Conservation (phyloP, 2,888 invertebrate species). For the Meteorus colon region DNA sequence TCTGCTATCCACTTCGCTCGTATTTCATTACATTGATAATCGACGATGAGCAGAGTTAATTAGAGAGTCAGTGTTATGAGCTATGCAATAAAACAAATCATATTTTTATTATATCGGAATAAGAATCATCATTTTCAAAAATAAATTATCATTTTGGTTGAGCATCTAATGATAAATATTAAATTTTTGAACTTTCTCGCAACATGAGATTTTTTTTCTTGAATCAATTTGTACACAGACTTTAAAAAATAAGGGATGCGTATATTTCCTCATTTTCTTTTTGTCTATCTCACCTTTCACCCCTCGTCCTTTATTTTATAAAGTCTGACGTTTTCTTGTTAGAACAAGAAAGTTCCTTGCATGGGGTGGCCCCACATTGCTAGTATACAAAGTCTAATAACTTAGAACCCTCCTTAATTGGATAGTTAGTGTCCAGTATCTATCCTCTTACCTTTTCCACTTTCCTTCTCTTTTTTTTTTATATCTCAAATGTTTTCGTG, state of each 20-base stretch:
- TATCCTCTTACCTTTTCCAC: constrained; percentile 34
- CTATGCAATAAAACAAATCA: no score
- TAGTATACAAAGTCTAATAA: constrained; percentile 56
- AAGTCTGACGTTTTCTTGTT: constrained; percentile 33
- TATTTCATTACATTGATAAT: neutral
- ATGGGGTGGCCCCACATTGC: constrained; percentile 4
- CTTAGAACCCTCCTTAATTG: constrained; percentile 61
- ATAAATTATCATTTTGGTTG: no score
- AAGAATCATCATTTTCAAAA: neutral
- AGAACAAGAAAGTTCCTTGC: constrained; percentile 34
- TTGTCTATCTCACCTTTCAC: neutral
- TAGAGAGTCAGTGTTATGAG: neutral
- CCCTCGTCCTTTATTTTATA: neutral
- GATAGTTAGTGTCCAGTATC: constrained; percentile 61
- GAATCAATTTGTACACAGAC: neutral
- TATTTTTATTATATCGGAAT: no score
- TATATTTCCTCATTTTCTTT: neutral
- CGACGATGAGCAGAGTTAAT: neutral
- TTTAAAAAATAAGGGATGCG: neutral
- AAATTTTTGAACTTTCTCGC: no score
- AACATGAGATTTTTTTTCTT: neutral
- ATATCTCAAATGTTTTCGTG: constrained; percentile 38
- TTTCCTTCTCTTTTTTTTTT: constrained; percentile 35
- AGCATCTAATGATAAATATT: no score
- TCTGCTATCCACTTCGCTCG: neutral